These are phyloP conservation scores for Pelochelys cantorii DNA, from an alignment of 2,797 vertebrate species.

Conservation along the genomic window DNA sequence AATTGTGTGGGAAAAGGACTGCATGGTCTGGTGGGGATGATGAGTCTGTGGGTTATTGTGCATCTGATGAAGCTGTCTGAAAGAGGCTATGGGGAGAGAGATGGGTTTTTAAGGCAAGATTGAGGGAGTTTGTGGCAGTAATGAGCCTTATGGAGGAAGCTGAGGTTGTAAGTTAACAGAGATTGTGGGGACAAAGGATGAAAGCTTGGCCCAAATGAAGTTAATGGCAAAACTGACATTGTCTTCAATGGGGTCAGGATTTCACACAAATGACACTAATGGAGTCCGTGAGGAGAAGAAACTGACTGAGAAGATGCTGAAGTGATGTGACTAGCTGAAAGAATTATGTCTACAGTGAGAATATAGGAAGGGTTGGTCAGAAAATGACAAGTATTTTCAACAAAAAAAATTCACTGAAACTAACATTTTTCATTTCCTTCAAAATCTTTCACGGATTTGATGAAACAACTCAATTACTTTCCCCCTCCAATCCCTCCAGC, in stretches of 20 bases:
- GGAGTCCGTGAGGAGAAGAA: background rate
- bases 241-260: too few relatives aligned
- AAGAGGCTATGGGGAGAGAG: background rate
- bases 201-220: background rate
- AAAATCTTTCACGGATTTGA: too few relatives aligned
- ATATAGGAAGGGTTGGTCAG: too few relatives aligned
- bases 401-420: too few relatives aligned
- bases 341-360: too few relatives aligned
- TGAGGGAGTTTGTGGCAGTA: background rate
- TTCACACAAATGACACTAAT: background rate
- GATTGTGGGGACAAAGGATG: background rate
- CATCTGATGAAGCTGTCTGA: background rate
- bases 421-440: too few relatives aligned
- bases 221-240: too few relatives aligned
- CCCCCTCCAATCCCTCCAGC: too few relatives aligned
- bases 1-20: background rate
- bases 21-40: background rate
- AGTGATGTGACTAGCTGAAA: too few relatives aligned
- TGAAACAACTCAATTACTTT: too few relatives aligned
- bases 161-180: background rate
- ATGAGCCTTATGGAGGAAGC: background rate
- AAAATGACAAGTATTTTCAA: too few relatives aligned
- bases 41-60: background rate
- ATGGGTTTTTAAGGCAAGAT: background rate
- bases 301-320: background rate